Percentiles rank a stretch among this genome's conserved stretches.
Conservation (phyloP, 1,140 invertebrate species). For the Caerostris darwini region DNA sequence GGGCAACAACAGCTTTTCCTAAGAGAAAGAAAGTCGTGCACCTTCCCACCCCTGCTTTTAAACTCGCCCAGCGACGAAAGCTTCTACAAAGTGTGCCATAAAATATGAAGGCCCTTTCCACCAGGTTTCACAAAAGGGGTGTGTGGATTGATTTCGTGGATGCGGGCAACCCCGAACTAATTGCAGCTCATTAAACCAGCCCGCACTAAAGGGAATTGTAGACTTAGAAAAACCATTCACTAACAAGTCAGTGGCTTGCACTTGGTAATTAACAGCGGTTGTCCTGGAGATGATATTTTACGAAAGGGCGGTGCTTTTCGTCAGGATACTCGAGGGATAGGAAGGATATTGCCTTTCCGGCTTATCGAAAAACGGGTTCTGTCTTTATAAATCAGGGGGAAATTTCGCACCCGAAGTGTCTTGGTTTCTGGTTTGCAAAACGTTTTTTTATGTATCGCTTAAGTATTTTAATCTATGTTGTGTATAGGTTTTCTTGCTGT, state of each 20-base stretch:
- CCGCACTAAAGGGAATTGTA: slow-evolving; percentile 51
- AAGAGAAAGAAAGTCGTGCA: neutral
- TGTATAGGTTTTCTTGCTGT: neutral
- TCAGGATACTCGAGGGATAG: neutral
- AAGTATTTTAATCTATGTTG: neutral
- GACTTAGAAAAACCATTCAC: slow-evolving; percentile 37
- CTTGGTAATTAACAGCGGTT: slow-evolving; percentile 45
- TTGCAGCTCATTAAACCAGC: slow-evolving; percentile 14
- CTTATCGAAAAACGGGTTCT: slow-evolving; percentile 18
- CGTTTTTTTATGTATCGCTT: neutral
- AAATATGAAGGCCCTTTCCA: slow-evolving; percentile 28
- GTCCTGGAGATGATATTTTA: slow-evolving; percentile 11
- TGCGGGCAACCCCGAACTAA: slow-evolving; percentile 29
- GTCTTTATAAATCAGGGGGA: slow-evolving; percentile 30
- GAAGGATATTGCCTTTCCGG: slow-evolving; percentile 1
- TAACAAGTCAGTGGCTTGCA: slow-evolving; percentile 50
- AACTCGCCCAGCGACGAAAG: neutral
- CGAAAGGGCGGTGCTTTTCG: neutral
- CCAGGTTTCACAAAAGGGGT: neutral
- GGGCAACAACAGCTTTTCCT: neutral
- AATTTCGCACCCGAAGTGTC: neutral
- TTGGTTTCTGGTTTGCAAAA: neutral
- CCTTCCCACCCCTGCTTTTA: neutral
- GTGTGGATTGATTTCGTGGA: neutral
- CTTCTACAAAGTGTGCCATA: slow-evolving; percentile 10